Base-by-base conservation (phyloP, 1,140 invertebrate species). In the Euwallacea fornicatus region DNA sequence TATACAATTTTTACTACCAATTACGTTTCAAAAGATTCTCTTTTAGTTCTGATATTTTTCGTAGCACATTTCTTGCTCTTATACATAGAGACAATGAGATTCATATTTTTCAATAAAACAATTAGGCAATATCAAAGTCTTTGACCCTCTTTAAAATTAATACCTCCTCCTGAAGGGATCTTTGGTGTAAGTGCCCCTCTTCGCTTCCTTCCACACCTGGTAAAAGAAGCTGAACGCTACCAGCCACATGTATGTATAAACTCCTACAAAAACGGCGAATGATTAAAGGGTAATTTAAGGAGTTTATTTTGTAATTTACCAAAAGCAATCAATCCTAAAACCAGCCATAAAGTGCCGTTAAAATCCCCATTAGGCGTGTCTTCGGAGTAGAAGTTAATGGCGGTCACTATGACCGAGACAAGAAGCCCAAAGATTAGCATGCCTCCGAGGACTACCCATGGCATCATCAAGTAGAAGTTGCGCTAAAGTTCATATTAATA, bases 191-290 rank as follows among this genome's bases (percentile, higher is more conserved):
- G 86, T 81, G 9, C 88, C 85, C 75, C 87, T 79, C 76, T 89
- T 85, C 77, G 86, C 85, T 81, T 91, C 84, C 83, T 91, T 86
- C 67, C 86, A 86, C 11, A 93, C 80, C 72, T 90, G 86, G 71
- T 88, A 84, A 77, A 90, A 93, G 77, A 91, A 90, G 77, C 90
- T 93, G 82, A 89, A 93, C 21, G 91, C 90, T 42, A 93, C 91
- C 59, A 88, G 83, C 91, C 91, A 93, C 79, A 90, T 85, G 84
- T 89, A 93, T 66, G 86, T 83, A 80, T 86, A 92, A 54, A 88
- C 80, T 75, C 87, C 89, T 88, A 84, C 8, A 74, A 88, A 87
- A 74, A 6, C 43, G 21, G 21, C 21, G 4, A 33, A 33, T 33
- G 21, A 33, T 33, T 33, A 33, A 33, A 33, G 21, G 4, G 21